A percentile compares a stretch with the other conserved stretches of the same genome.
phyloP scores from a whole-genome alignment of 2,888 invertebrate species.

The Epinotia ramella region DNA sequence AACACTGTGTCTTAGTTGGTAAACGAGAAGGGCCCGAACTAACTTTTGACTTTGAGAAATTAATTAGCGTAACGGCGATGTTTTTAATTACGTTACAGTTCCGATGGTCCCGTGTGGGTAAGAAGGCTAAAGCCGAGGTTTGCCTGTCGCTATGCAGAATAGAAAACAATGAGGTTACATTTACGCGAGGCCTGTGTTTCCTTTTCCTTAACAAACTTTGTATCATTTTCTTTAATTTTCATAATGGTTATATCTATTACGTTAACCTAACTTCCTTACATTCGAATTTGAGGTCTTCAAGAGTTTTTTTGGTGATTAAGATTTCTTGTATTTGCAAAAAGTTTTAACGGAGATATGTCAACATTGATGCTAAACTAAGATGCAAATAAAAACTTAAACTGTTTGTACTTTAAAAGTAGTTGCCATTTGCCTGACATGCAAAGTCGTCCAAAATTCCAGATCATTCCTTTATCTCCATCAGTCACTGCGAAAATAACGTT shows the following conservation, averaged over 20 bases:
- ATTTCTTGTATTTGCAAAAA: not conserved
- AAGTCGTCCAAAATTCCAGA: not conserved
- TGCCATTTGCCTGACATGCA: not conserved
- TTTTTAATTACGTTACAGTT: slow-evolving; percentile 68
- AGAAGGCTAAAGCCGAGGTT: slow-evolving; percentile 33
- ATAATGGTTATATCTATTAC: slow-evolving; percentile 1
- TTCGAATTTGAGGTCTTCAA: not conserved
- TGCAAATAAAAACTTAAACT: too few relatives aligned
- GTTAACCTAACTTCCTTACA: not conserved
- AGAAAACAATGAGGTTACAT: slow-evolving; percentile 26
- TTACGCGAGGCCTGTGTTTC: slow-evolving; percentile 18
- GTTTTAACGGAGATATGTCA: not conserved
- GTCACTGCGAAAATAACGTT: not conserved
- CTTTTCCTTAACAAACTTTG: slow-evolving; percentile 18
- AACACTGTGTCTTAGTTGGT: slow-evolving; percentile 54
- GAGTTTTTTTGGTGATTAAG: not conserved
- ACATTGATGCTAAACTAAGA: not conserved
- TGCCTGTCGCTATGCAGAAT: slow-evolving; percentile 40
- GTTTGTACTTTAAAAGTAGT: too few relatives aligned
- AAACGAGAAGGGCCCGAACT: slow-evolving; percentile 52
- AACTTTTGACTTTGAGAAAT: slow-evolving; percentile 80
- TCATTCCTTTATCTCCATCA: not conserved
- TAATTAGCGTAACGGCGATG: slow-evolving; percentile 80
- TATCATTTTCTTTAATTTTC: slow-evolving; percentile 8
- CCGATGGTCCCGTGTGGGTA: slow-evolving; percentile 38